Percentiles rank a stretch among this genome's conserved stretches.
phyloP scores from a whole-genome alignment of 2,797 vertebrate species.

The Poeciliopsis turneri region DNA sequence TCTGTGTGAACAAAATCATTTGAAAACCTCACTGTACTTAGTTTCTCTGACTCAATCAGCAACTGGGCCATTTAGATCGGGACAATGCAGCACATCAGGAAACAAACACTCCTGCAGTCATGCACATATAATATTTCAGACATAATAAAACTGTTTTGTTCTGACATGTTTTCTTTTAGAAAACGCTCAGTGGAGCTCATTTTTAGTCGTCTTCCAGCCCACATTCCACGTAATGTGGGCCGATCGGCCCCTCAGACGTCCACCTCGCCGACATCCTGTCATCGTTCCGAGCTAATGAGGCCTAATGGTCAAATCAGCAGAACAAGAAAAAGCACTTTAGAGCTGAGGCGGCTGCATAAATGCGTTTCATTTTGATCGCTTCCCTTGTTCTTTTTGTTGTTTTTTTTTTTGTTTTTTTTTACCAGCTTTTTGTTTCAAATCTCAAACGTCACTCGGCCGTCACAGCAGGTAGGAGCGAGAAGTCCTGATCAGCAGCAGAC shows the following conservation, averaged over 20 bases:
- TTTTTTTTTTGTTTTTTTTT: neutral
- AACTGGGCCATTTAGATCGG: neutral
- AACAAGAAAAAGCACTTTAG: slow-evolving; percentile 49
- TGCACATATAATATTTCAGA: slow-evolving; percentile 6
- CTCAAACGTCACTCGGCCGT: slow-evolving; percentile 48
- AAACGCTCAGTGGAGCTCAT: slow-evolving; percentile 30
- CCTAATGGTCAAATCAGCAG: slow-evolving; percentile 40
- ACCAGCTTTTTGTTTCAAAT: neutral
- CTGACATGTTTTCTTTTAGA: slow-evolving; percentile 9
- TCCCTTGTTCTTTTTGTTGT: slow-evolving; percentile 16
- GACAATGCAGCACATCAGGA: neutral
- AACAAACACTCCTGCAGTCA: slow-evolving; percentile 16
- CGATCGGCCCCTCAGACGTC: slow-evolving; percentile 18
- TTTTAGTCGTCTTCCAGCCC: slow-evolving; percentile 26
- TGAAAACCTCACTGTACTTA: neutral
- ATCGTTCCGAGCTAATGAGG: slow-evolving; percentile 56
- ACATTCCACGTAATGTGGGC: slow-evolving; percentile 17
- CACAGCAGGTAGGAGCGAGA: slow-evolving; percentile 22
- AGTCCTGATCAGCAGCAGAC: slow-evolving; percentile 25
- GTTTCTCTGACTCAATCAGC: neutral
- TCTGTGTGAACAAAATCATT: no score
- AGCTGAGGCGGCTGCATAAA: slow-evolving; percentile 43
- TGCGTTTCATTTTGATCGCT: slow-evolving; percentile 31
- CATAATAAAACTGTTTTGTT: slow-evolving; percentile 4
- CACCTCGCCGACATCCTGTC: slow-evolving; percentile 24